Base-by-base conservation (phyloP, 2,888 invertebrate species). In the Rotaria socialis region DNA sequence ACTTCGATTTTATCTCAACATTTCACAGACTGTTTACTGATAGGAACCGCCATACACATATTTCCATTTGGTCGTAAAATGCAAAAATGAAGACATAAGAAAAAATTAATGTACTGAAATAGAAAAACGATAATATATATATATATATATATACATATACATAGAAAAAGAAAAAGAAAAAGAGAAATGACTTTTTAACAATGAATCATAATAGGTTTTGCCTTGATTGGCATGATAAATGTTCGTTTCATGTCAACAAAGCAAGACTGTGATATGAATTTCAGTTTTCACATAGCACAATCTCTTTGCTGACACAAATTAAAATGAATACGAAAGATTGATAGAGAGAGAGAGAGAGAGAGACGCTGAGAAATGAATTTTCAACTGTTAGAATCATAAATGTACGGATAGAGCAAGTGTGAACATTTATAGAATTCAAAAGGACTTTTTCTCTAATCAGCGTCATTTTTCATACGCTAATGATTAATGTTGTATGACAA, bases 211-310 rank as follows among this genome's bases (percentile, higher is more conserved):
- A 27, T 60, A 2, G 6, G 16, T 67, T 35, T 35, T 67, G 35
- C 19, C 35, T 67, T 35, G 11, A 27, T 67, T 67, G 27, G 16
- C 27, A 67, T 67, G 67, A 67, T 35, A 35, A 67, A 67, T 67
- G 27, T 67, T 27, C 67, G 67, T 47, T 80, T 80, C 47, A 43
- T 80, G 80, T 80, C 80, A 80, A 80, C 80, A 80, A 67, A 67
- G 67, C 67, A 67, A 67, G 67, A 67, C 67, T 67, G 67, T 67
- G 67, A 67, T 67, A 67, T 67, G 67, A 67, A 67, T 67, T 27
- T 67, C 35, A 35, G 27, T 67, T 27, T 67, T 67, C 35, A 67
- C 67, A 67, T 67, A 67, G 67, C 67, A 67, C 67, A 10, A 67
- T 67, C 67, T 67, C 67, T 67, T 67, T 67, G 67, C 67, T 67